These are phyloP conservation scores for Drosophila lowei DNA, from an alignment of 1,140 invertebrate species.

Conservation along the genomic window DNA sequence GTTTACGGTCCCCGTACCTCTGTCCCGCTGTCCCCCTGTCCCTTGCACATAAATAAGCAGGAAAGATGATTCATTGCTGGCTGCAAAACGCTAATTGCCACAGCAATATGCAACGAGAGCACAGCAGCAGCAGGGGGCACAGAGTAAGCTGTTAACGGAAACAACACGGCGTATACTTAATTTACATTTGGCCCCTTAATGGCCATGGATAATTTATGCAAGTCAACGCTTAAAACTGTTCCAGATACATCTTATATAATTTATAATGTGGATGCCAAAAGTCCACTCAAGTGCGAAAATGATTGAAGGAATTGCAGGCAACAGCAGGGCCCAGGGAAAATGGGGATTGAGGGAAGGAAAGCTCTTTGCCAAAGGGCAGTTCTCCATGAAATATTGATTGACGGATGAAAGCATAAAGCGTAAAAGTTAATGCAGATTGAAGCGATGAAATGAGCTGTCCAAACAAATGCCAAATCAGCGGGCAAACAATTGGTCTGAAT, in stretches of 20 bases:
- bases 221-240: conserved; percentile 1
- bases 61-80: no score
- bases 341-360: not conserved
- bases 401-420: no score
- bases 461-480: conserved; percentile 37
- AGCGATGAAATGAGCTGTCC: conserved; percentile 16
- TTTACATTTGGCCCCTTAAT: conserved; percentile 16
- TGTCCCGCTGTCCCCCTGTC: no score
- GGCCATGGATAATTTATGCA: conserved; percentile 35
- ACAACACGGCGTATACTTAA: conserved; percentile 19
- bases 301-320: not conserved
- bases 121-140: no score
- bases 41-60: no score
- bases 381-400: no score
- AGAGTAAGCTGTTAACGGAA: not conserved
- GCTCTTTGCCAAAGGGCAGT: no score
- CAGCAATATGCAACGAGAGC: not conserved
- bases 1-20: conserved; percentile 11
- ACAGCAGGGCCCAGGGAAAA: no score
- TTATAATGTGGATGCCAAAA: not conserved
- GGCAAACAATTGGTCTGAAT: conserved; percentile 32
- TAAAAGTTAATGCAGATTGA: conserved; percentile 7
- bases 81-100: conserved; percentile 13
- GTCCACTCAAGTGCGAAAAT: conserved; percentile 3
- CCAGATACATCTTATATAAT: not conserved